Conservation (phyloP, 2,888 invertebrate species). For the Zootermopsis nevadensis region DNA sequence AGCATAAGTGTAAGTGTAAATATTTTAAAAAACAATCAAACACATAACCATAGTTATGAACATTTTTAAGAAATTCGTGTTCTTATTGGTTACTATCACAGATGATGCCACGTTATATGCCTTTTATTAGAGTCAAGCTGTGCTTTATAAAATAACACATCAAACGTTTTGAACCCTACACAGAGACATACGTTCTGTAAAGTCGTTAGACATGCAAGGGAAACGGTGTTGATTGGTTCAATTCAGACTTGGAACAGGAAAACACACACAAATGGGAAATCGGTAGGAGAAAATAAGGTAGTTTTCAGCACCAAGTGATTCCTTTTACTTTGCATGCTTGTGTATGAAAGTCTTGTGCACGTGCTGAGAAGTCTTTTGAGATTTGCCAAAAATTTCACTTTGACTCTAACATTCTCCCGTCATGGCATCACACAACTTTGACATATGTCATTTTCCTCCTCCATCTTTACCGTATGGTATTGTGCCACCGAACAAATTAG, state of each 20-base stretch:
- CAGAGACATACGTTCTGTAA: conserved; percentile 29
- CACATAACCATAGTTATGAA: no score
- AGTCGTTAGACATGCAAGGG: conserved; percentile 42
- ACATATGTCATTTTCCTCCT: conserved; percentile 50
- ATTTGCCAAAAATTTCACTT: conserved; percentile 47
- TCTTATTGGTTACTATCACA: conserved; percentile 15
- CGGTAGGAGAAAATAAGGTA: conserved; percentile 60
- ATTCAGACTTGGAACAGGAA: conserved; percentile 39
- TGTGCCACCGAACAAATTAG: conserved; percentile 45
- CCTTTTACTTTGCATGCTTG: conserved; percentile 58
- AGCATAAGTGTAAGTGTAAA: no score
- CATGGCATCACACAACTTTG: conserved; percentile 56
- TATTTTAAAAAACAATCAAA: no score
- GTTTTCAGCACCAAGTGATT: conserved; percentile 59
- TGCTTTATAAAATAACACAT: conserved; percentile 36
- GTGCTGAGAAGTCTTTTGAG: conserved; percentile 38
- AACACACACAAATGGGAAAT: conserved; percentile 45
- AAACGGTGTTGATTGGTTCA: conserved; percentile 48
- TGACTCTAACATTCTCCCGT: conserved; percentile 49
- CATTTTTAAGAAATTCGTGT: not conserved
- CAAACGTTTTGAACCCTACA: conserved; percentile 31
- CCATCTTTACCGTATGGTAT: conserved; percentile 4
- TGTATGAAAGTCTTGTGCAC: conserved; percentile 44
- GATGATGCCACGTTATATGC: not conserved
- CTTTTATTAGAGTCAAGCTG: conserved; percentile 35